phyloP scores from a whole-genome alignment of 2,113 vertebrate genomes.

The Pundamilia nyererei region DNA sequence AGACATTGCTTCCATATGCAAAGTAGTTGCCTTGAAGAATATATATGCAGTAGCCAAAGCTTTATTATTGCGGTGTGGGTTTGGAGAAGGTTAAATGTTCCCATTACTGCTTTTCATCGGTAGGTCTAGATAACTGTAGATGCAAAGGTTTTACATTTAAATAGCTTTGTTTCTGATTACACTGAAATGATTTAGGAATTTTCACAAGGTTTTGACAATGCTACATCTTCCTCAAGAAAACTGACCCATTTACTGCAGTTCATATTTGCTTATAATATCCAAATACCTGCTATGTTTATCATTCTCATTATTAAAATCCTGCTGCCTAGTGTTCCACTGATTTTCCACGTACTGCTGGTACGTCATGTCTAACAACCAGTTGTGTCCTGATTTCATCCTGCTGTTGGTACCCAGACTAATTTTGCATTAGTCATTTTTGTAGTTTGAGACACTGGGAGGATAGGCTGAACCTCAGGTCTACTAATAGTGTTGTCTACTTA shows the following conservation, averaged over 20 bases:
- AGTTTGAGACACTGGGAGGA: not conserved
- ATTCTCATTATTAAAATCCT: not conserved
- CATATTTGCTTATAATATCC: not conserved
- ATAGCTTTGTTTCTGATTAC: not conserved
- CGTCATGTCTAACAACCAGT: not conserved
- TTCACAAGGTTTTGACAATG: not conserved
- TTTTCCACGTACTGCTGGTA: not conserved
- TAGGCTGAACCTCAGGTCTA: not conserved
- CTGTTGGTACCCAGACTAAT: not conserved
- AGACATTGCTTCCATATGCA: constrained; percentile 19
- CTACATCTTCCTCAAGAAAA: not conserved
- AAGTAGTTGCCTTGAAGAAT: not conserved
- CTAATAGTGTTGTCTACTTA: not conserved
- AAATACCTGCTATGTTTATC: not conserved
- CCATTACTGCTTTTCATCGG: not conserved
- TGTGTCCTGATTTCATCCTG: not conserved
- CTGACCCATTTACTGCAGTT: not conserved
- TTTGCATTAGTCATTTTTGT: not conserved
- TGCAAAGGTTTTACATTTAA: not conserved
- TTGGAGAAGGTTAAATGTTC: not conserved
- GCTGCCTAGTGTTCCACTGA: not conserved
- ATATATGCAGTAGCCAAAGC: not conserved
- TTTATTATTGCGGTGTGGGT: not conserved
- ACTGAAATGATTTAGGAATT: not conserved
- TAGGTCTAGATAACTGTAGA: not conserved